Conservation (phyloP, 2,113 vertebrate species). For the Micronisus gabar region DNA sequence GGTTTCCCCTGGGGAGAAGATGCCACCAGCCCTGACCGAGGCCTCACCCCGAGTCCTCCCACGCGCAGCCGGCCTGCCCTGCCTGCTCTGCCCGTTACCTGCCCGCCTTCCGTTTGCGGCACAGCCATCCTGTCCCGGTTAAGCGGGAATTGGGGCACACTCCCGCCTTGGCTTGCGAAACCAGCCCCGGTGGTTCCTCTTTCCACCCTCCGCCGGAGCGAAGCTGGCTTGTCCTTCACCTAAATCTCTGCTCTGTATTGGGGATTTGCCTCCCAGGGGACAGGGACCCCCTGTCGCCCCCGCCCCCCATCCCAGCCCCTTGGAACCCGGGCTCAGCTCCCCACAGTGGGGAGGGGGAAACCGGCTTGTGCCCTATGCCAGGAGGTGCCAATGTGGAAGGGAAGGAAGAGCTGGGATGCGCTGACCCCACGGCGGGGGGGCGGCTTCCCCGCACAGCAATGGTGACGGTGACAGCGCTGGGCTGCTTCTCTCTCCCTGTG, state of each 20-base stretch:
- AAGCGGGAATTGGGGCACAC: not conserved
- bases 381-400: not conserved
- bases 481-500: not conserved
- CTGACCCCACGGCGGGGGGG: accelerated
- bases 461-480: not conserved
- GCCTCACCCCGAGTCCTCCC: not conserved
- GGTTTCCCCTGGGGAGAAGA: not conserved
- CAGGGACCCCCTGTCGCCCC: not conserved
- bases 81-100: not conserved
- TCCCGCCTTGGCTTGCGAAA: not conserved
- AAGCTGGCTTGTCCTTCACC: not conserved
- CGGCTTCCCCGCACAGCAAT: not conserved
- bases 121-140: not conserved
- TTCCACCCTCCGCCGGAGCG: not conserved
- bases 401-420: not conserved
- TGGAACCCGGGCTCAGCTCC: no score
- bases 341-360: no score
- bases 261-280: accelerated
- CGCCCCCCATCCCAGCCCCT: accelerated
- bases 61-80: no score
- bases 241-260: accelerated
- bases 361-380: accelerated
- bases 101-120: not conserved
- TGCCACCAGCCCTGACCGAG: not conserved
- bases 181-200: not conserved